Conservation (phyloP, 2,888 invertebrate species). For the Diogma glabrata region DNA sequence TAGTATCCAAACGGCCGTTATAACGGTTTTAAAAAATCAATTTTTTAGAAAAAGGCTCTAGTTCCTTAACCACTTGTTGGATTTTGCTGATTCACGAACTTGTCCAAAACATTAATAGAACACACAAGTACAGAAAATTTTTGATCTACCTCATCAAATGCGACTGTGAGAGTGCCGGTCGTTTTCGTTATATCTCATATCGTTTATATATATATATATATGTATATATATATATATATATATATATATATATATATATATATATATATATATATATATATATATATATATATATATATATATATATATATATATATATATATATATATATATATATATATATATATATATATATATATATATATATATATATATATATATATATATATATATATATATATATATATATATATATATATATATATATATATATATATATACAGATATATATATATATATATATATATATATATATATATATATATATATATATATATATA, state of each 20-base stretch:
- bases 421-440: background rate
- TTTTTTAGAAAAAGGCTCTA: too few relatives aligned
- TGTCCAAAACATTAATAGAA: too few relatives aligned
- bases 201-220: too few relatives aligned
- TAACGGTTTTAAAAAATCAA: too few relatives aligned
- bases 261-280: background rate
- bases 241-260: background rate
- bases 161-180: too few relatives aligned
- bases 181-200: too few relatives aligned
- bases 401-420: background rate
- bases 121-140: too few relatives aligned
- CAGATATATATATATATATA: background rate
- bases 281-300: background rate
- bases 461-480: background rate
- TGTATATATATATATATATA: background rate
- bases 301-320: background rate
- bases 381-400: background rate
- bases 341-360: background rate
- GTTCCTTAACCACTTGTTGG: too few relatives aligned
- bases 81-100: too few relatives aligned
- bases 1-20: too few relatives aligned
- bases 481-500: background rate
- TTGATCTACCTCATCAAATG: too few relatives aligned
- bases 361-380: background rate
- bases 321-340: background rate